Base-by-base conservation (phyloP, 2,888 invertebrate genomes). In the Notodonta dromedarius region DNA sequence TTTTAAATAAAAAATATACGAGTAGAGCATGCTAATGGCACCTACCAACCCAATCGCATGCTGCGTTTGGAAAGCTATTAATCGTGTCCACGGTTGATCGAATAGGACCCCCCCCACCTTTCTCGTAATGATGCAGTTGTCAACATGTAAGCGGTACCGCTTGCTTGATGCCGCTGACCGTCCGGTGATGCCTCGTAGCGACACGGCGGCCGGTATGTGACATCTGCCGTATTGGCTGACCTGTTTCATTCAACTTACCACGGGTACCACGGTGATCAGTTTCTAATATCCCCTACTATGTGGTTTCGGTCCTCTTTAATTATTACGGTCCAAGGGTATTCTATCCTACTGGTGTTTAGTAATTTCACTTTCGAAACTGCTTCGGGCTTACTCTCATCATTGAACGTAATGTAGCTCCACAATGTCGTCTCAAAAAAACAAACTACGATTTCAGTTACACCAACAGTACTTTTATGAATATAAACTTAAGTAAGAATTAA, bases 41-140 rank as follows among this genome's bases (percentile, higher is more conserved):
- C 4, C 9, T 46, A 4, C 44, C 46, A n/a, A 46, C 16, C 4
- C 16, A 50, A 14, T 56, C 44, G 57, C 57, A 57, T 63, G 63
- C 62, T 60, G 59, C 72, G 69, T 78, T 80, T 79, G 77, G 79
- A 82, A 82, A 80, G 80, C 76, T 75, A 74, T 72, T 73, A 70
- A 64, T 60, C 65, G 67, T 59, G 62, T 65, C 59, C 65, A 78
- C 74, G 79, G 74, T 76, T 73, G 67, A 81, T 81, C 66, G 76
- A 68, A 58, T 69, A 61, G 53, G 65, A 67, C 35, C 53, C 53
- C 53, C 53, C 12, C 50, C 16, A 5, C 16, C 32, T 53, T 32
- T 53, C 32, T 53, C 35, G 53, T 39, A 12, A 53, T 35, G 35
- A 32, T 53, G 53, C 13, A 53, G 35, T 53, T 53, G 13, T 52